Evolutionary conservation across 2,797 vertebrate genomes (phyloP).

Genomic region (Pelodytes ibericus): DNA sequence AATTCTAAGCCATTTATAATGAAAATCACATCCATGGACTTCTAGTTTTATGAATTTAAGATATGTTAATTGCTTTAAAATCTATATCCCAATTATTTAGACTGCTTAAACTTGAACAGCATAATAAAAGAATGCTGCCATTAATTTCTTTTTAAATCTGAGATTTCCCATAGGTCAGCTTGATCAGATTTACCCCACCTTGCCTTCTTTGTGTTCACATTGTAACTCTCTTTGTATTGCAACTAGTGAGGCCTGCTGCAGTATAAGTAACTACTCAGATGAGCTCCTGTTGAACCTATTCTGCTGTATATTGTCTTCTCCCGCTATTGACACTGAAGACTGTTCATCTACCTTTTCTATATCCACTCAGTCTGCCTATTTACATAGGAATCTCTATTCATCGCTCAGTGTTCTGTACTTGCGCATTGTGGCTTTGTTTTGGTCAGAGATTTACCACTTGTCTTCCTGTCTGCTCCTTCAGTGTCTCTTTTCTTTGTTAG

Average conservation of each 20-base stretch:
- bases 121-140: too few relatives aligned
- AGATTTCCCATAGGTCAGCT: too few relatives aligned
- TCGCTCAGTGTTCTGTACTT: not conserved
- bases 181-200: too few relatives aligned
- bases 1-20: too few relatives aligned
- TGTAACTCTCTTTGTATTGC: not conserved
- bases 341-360: slow-evolving; percentile 29
- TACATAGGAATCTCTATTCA: slow-evolving; percentile 24
- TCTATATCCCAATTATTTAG: too few relatives aligned
- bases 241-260: not conserved
- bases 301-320: not conserved
- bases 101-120: too few relatives aligned
- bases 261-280: not conserved
- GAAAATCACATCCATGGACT: too few relatives aligned
- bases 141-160: too few relatives aligned
- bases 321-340: not conserved
- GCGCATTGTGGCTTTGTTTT: slow-evolving; percentile 13
- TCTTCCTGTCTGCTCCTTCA: slow-evolving; percentile 14
- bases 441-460: slow-evolving; percentile 22
- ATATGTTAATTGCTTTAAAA: too few relatives aligned
- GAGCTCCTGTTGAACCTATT: not conserved
- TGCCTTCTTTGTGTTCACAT: too few relatives aligned
- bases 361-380: slow-evolving; percentile 8
- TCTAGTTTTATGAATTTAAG: too few relatives aligned
- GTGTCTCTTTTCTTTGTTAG: slow-evolving; percentile 16